Evolutionary conservation across 2,888 invertebrate species (phyloP), one percentile per base, ranked within the genome.

Genomic region (Dromius quadrimaculatus): DNA sequence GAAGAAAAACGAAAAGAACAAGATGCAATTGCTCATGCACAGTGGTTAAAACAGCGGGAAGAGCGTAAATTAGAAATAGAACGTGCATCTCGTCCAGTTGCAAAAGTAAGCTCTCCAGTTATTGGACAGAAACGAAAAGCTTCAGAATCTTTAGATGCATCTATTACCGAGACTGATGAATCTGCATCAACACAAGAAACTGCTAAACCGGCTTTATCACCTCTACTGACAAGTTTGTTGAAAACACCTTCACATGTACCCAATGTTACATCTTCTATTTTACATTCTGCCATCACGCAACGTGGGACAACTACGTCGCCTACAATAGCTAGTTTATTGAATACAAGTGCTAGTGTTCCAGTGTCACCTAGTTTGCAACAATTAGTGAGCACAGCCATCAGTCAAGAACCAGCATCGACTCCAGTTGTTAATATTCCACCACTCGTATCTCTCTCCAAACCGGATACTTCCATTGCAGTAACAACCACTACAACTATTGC

Each of bases 171-270:
- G 1, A 75, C 78, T 36, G 81, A 80, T 6, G 75, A 75, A 34
- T 43, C 50, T 38, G 74, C 9, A n/a, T 41, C 17, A 78, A 79
- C 17, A 22, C 65, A 73, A 34, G 78, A 77, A 72, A 73, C 81
- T 0, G 75, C 83, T 2, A 85, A 84, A 71, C 83, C 87, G 1
- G 88, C 87, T 0, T 85, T 90, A 0, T 90, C 90, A 0, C 94
- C 94, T 0, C 82, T 95, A 43, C 84, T 95, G 50, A 94, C 95
- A 5, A 94, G 94, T 47, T 84, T 95, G 34, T 83, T 95, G 2
- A 93, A 94, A 80, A 91, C 90, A 45, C 87, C 88, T 0, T 87
- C 87, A 22, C 87, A 87, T 63, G 80, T 83, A 13, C 81, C 83
- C 73, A 75, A 78, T 75, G 78, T 79, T 78, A 84, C n/a, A 79